Conservation (phyloP, 1,140 invertebrate genomes). For the Heliconius eleuchia region DNA sequence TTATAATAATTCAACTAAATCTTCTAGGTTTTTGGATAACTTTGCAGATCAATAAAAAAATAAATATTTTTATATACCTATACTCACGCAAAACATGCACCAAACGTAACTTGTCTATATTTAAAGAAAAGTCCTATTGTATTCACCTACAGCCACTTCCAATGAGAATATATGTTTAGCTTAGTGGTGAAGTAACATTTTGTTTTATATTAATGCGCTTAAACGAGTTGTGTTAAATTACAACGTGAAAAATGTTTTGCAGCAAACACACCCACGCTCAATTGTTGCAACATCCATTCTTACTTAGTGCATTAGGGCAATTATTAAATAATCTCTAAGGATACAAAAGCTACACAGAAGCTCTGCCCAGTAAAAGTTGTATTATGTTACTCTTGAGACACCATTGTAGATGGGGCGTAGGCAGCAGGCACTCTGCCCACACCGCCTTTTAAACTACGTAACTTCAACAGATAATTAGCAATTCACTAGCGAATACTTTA, state of each 20-base stretch:
- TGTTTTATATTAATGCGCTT: neutral
- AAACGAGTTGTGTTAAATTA: neutral
- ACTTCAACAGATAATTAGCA: constrained; percentile 48
- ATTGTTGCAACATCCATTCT: constrained; percentile 1
- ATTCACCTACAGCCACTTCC: neutral
- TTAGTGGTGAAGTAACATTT: neutral
- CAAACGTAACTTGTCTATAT: neutral
- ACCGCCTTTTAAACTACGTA: constrained; percentile 40
- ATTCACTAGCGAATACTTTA: constrained; percentile 40
- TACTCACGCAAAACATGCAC: too few species aligned
- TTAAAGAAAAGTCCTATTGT: neutral
- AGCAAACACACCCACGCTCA: neutral
- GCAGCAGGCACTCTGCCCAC: constrained; percentile 38
- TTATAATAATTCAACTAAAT: too few species aligned
- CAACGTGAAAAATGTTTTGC: neutral
- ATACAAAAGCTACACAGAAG: neutral
- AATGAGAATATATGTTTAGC: neutral
- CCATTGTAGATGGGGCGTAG: constrained; percentile 22
- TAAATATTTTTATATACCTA: too few species aligned
- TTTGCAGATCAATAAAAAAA: too few species aligned
- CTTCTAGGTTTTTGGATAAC: too few species aligned
- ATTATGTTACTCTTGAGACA: neutral
- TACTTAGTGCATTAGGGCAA: constrained; percentile 1
- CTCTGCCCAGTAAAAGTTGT: neutral
- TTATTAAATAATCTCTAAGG: neutral